Evolutionary conservation across 2,888 invertebrate species (phyloP).

Genomic region (Sthenelais limicola): DNA sequence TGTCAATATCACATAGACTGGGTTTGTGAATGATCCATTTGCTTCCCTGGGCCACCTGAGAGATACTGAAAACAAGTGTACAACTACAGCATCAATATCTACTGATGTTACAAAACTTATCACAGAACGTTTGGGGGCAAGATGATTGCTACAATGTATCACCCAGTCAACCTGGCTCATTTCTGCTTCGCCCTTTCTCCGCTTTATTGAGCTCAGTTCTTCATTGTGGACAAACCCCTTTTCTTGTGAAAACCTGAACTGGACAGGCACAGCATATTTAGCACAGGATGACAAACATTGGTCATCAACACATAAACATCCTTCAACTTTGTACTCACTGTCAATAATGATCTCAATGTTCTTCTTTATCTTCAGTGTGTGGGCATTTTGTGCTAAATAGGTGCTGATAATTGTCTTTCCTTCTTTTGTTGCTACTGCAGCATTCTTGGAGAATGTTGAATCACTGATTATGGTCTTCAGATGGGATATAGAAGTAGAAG

Average conservation of each 20-base stretch:
- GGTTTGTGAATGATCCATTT: not conserved
- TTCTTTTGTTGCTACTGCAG: not conserved
- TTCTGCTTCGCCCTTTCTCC: constrained; percentile 9
- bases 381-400: not conserved
- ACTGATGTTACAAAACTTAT: not conserved
- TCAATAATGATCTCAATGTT: not conserved
- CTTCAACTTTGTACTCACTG: not conserved
- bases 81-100: not conserved
- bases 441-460: not conserved
- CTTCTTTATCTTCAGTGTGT: not conserved
- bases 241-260: not conserved
- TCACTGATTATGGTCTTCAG: not conserved
- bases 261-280: not conserved
- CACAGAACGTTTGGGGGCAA: not conserved
- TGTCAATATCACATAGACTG: not conserved
- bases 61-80: not conserved
- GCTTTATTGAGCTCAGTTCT: not conserved
- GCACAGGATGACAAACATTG: not conserved
- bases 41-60: not conserved
- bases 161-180: constrained; percentile 14
- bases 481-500: not conserved
- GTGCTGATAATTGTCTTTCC: not conserved
- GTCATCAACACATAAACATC: not conserved
- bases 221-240: not conserved
- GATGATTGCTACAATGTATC: not conserved